Conservation (phyloP, 2,113 vertebrate species). For the Sprattus sprattus region DNA sequence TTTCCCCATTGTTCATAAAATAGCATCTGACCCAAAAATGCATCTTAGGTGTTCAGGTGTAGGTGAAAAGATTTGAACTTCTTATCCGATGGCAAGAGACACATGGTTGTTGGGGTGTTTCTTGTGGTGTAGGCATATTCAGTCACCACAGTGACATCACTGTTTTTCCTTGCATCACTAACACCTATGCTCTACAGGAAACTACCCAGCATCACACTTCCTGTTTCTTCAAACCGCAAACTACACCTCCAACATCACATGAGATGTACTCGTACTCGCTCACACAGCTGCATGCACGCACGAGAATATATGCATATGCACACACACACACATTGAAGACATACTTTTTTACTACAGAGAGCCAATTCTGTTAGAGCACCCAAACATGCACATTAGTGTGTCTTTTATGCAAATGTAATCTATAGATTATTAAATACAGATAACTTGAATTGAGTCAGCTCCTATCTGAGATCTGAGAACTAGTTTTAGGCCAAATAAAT, state of each 20-base stretch:
- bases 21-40: too few relatives aligned
- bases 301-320: neutral
- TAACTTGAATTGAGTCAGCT: neutral
- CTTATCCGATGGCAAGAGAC: too few relatives aligned
- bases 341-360: too few relatives aligned
- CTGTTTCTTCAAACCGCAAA: neutral
- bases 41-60: too few relatives aligned
- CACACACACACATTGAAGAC: neutral
- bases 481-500: neutral
- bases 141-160: neutral
- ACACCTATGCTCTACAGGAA: slow-evolving; percentile 14
- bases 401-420: neutral
- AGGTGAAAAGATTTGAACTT: too few relatives aligned
- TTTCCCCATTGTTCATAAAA: too few relatives aligned
- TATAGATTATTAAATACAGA: neutral
- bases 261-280: neutral
- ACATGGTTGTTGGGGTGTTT: too few relatives aligned
- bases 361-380: neutral
- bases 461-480: neutral
- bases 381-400: neutral
- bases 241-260: neutral
- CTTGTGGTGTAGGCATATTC: neutral
- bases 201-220: neutral
- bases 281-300: neutral
- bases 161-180: neutral